Evolutionary conservation across 1,140 invertebrate species (phyloP), one percentile per base, ranked within the genome.

Genomic region (Cryptotermes secundus): DNA sequence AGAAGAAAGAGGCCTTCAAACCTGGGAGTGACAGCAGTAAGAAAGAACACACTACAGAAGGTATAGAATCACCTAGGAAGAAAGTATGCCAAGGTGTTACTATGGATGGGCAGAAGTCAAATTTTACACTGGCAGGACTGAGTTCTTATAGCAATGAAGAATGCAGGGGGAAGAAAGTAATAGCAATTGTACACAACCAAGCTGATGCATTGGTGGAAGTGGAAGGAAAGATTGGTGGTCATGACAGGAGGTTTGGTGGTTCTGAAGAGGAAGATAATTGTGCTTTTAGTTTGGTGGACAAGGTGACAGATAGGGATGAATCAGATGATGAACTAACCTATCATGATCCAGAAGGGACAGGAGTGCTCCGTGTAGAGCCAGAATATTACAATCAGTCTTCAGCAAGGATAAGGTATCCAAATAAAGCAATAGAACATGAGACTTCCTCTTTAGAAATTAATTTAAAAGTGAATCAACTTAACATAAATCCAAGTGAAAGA

Each of bases 161-260:
- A 3, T 82, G 81, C n/a, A 38, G 34, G n/a, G 81, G 81, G 31
- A 45, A 53, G 38, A 82, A 82, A 53, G 81, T 82, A 6, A 82
- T 82, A 45, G 24, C 81, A 45, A 82, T 82, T 59, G 35, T 82
- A 45, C 81, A 53, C 31, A 26, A 59, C 31, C 42, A 82, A 31
- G 38, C 81, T 34, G 45, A 49, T 22, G 12, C 45, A 49, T 22
- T 49, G 45, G 22, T 49, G 45, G 45, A 49, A 49, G 45, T 49
- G 19, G 53, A 49, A 34, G 81, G n/a, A 16, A 59, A 82, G 14
- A 34, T 82, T 19, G 81, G 81, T 22, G 81, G 81, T 34, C 81
- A 82, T 53, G 81, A 45, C 16, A n/a, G 81, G 42, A 45, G 81
- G 26, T 82, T 82, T 42, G 81, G 53, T 45, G 38, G 42, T 53